Conservation (phyloP, 2,888 invertebrate genomes). For the Amiota minor region DNA sequence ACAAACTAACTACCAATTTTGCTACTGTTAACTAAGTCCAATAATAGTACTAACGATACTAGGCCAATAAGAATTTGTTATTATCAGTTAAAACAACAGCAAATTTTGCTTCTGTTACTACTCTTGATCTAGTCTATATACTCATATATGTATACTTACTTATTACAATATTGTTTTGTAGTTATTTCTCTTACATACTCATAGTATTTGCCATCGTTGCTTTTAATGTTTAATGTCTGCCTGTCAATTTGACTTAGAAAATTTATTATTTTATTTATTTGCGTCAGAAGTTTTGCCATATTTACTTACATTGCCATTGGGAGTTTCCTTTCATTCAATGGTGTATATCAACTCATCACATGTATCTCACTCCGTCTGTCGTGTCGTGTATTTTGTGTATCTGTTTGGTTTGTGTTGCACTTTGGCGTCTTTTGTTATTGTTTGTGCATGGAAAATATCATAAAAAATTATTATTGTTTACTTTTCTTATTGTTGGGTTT, state of each 20-base stretch:
- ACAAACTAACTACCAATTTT: conserved; percentile 58
- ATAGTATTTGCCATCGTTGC: no score
- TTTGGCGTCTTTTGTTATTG: conserved; percentile 12
- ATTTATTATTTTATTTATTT: conserved; percentile 56
- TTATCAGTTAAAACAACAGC: no score
- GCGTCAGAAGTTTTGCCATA: conserved; percentile 48
- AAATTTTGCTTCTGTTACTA: no score
- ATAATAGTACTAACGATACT: conserved; percentile 41
- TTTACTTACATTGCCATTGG: conserved; percentile 34
- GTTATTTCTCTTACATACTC: no score
- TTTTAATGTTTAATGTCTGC: conserved; percentile 50
- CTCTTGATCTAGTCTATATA: no score
- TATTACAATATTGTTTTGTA: no score
- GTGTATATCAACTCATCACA: no score
- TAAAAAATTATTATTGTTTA: conserved; percentile 20
- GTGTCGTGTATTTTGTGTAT: not conserved
- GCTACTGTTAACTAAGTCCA: conserved; percentile 52
- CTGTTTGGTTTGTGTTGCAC: conserved; percentile 1
- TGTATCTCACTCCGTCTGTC: no score
- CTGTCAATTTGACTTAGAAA: conserved; percentile 65
- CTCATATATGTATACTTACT: no score
- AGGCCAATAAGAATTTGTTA: conserved; percentile 31
- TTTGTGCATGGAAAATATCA: conserved; percentile 24
- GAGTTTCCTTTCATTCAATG: no score
- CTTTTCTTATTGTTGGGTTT: not conserved